Conservation (phyloP, 2,888 invertebrate genomes). For the Leptinotarsa juncta region DNA sequence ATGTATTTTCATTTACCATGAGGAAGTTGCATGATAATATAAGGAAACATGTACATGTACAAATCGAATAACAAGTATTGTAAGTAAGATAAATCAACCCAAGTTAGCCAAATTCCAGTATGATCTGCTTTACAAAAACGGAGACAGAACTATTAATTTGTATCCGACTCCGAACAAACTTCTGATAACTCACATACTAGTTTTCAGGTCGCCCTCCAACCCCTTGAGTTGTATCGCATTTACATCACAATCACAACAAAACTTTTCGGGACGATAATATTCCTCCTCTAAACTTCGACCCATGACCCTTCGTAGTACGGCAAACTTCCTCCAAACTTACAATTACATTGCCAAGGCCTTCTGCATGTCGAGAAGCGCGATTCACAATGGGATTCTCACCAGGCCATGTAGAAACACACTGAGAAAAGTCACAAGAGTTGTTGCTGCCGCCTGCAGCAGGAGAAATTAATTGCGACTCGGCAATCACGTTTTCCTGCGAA, state of each 20-base stretch:
- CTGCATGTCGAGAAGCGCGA: constrained; percentile 6
- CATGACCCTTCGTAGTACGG: constrained; percentile 29
- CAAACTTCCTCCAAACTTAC: constrained; percentile 29
- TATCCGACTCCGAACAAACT: constrained; percentile 38
- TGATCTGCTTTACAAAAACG: background rate
- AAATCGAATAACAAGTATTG: background rate
- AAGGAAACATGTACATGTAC: too few relatives aligned
- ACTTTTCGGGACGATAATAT: constrained; percentile 42
- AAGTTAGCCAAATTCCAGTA: background rate
- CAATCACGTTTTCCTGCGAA: constrained; percentile 49
- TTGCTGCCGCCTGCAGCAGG: constrained; percentile 31
- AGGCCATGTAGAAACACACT: constrained; percentile 4
- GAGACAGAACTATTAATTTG: constrained; percentile 17
- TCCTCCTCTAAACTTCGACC: constrained; percentile 41
- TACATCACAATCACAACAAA: constrained; percentile 45
- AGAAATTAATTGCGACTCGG: constrained; percentile 47
- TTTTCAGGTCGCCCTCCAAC: constrained; percentile 31
- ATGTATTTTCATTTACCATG: too few relatives aligned
- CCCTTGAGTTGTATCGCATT: constrained; percentile 42
- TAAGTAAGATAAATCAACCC: background rate
- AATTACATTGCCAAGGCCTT: constrained; percentile 23
- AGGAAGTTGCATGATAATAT: too few relatives aligned
- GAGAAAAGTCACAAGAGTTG: constrained; percentile 14
- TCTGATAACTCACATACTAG: constrained; percentile 33
- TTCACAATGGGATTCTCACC: constrained; percentile 9